Base-by-base conservation (phyloP, 2,888 invertebrate species). In the Lobophora halterata region DNA sequence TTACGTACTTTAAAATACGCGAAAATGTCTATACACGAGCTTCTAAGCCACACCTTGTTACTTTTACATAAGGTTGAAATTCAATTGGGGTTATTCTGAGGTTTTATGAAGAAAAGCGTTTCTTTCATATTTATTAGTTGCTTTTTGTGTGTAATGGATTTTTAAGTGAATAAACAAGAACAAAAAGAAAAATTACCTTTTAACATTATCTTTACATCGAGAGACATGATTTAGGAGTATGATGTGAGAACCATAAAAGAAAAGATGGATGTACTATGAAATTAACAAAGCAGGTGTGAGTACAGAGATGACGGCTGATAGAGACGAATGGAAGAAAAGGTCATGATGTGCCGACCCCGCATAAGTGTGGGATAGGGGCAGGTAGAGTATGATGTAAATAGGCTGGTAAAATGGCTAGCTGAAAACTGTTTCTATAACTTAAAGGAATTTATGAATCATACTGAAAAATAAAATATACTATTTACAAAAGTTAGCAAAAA, bases 71-170 rank as follows among this genome's bases (percentile, higher is more conserved):
- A 37, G 52, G 61, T 48, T 21, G 5, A 33, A 40, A 58, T 62
- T 6, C 0, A 1, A 3, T 24, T 43, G n/a, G 5, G 1, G 1
- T 8, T 4, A 10, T 20, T 20, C n/a, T 35, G 39, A 61, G 53
- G 54, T 61, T 65, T 69, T 65, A 62, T 65, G 57, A 61, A 65
- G 67, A 62, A 70, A 71, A 61, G 54, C 61, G 61, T 64, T 67
- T 52, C 66, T 67, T 70, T 74, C 68, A 76, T 78, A 78, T 83
- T 80, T 82, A 81, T 82, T 77, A 80, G 76, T 75, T 78, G 76
- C 64, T 80, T 79, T 81, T 78, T 77, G 66, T 63, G 70, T 78
- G 76, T 83, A 82, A 85, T 85, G 85, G 82, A 76, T 79, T 83
- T 82, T 82, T 82, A 83, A 83, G 79, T 81, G 79, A 80, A 81